Conservation (phyloP, 2,888 invertebrate genomes). For the Lasioglossum zephyrum region DNA sequence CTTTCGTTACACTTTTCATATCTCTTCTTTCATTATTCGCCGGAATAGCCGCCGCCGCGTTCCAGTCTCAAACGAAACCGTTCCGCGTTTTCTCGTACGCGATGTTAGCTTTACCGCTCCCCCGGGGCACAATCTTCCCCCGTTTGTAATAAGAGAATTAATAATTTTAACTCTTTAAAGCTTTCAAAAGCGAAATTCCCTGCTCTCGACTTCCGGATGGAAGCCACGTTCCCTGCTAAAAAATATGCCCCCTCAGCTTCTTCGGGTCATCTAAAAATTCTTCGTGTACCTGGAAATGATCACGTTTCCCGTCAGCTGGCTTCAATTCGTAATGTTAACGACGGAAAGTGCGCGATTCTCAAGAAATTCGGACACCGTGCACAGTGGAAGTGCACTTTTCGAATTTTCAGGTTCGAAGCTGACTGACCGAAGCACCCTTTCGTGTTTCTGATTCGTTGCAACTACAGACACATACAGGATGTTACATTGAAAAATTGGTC, state of each 20-base stretch:
- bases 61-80: conserved; percentile 11
- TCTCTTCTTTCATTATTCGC: conserved; percentile 13
- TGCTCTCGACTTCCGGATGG: not conserved
- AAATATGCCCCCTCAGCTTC: not conserved
- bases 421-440: not conserved
- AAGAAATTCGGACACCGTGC: not conserved
- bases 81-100: conserved; percentile 12
- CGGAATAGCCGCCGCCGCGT: not conserved
- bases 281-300: not conserved
- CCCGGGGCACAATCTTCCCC: not conserved
- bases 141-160: conserved; percentile 32
- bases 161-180: conserved; percentile 24
- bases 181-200: conserved; percentile 10
- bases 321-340: not conserved
- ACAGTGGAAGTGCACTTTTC: not conserved
- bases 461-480: too few species aligned
- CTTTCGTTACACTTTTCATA: conserved; percentile 12
- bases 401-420: not conserved
- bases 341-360: not conserved
- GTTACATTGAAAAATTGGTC: too few species aligned
- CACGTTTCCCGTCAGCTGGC: not conserved
- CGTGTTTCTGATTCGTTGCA: not conserved
- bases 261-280: conserved; percentile 12
- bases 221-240: not conserved
- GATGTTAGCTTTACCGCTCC: conserved; percentile 17